Percentiles rank a stretch among this genome's conserved stretches.
Conservation (phyloP, 2,797 vertebrate species). For the Spinus pinus region DNA sequence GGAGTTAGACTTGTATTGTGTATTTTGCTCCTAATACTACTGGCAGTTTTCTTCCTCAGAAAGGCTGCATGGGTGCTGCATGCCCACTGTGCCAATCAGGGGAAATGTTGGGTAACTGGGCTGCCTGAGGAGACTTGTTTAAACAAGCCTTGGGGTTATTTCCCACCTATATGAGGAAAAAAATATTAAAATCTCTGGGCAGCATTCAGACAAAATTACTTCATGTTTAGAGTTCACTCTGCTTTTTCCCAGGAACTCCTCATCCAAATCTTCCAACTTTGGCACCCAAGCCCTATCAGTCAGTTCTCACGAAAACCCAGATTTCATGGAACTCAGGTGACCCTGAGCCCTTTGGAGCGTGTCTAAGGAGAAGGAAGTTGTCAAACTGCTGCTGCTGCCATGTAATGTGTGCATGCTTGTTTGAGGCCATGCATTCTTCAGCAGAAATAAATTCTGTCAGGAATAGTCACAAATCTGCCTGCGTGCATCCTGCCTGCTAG, state of each 20-base stretch:
- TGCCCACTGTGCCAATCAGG: not conserved
- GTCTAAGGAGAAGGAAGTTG: constrained; percentile 30
- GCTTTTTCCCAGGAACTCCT: not conserved
- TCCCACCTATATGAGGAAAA: not conserved
- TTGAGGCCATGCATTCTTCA: not conserved
- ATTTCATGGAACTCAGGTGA: constrained; percentile 6
- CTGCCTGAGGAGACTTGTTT: not conserved
- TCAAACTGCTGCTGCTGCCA: not conserved
- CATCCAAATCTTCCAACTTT: not conserved
- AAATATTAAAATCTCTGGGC: not conserved
- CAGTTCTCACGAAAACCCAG: not conserved
- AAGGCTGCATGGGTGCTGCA: not conserved
- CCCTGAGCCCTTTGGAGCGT: not conserved
- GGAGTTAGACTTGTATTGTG: not conserved
- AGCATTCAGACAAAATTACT: not conserved
- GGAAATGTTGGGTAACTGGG: not conserved
- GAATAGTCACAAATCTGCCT: constrained; percentile 40
- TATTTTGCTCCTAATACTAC: not conserved
- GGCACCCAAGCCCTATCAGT: not conserved
- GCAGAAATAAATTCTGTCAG: constrained; percentile 23
- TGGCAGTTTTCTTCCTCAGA: not conserved
- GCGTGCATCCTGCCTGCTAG: constrained; percentile 13
- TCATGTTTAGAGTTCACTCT: not conserved
- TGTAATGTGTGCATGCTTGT: constrained; percentile 2
- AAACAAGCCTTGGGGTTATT: not conserved